Base-by-base conservation (phyloP, 2,797 vertebrate genomes). In the Enteromius fasciolatus region DNA sequence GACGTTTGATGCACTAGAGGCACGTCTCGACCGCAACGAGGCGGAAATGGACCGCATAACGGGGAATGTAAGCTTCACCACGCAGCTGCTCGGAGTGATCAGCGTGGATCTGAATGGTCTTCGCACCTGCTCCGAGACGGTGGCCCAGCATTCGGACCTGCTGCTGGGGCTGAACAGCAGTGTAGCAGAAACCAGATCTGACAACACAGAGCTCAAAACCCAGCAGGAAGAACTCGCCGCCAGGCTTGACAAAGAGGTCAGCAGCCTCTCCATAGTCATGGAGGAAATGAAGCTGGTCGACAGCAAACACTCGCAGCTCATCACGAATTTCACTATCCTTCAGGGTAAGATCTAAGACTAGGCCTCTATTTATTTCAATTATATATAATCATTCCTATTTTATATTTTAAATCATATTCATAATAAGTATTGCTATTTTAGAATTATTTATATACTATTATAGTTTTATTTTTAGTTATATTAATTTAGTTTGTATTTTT, bases 241-340 rank as follows among this genome's bases (percentile, higher is more conserved):
- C 63, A 90, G 91, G 78, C 66, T 95, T 84, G 93, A 94, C 88
- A 88, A 41, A 70, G 94, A 95, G 86, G 93, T 94, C 83, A 90
- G 10, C 80, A 91, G 78, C 84, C 89, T 99, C 85, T 97, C 97
- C 0, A 89, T 96, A 70, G 95, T 99, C 88, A 99, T 99, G 98
- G 97, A 98, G 90, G 98, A 99, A 95, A 98, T 99, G 98, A 99
- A 93, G 86, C 61, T 93, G 84, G 92, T 95, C 63, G 94, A 95
- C 91, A 94, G 96, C 91, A 97, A 97, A 87, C 98, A 99, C 69
- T 95, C 96, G 1, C 97, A 98, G 86, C 90, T 95, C 82, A 94
- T 95, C 84, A 95, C 94, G 54, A 95, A 95, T 92, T 95, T 95
- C 83, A 95, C 94, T 69, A 95, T 95, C 83, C 89, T 95, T 85